A percentile compares a stretch with the other conserved stretches of the same genome.
Conservation (phyloP, 2,113 vertebrate genomes). For the Panthera leo region DNA sequence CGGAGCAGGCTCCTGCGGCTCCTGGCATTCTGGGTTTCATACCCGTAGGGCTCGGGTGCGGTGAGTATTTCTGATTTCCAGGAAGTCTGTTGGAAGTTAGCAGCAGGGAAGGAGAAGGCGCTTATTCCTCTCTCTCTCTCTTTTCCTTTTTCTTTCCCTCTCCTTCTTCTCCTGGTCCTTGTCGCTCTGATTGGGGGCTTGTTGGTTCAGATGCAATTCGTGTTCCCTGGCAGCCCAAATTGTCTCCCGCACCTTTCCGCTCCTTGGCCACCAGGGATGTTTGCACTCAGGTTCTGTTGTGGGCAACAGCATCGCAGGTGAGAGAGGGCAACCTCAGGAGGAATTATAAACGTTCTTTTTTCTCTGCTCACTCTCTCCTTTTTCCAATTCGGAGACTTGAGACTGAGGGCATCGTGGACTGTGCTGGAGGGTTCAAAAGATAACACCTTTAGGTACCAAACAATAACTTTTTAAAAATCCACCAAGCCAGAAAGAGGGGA, state of each 20-base stretch:
- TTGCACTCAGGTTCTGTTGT: conserved; percentile 47
- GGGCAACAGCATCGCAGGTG: conserved; percentile 26
- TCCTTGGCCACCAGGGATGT: conserved; percentile 56
- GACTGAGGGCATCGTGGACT: conserved; percentile 44
- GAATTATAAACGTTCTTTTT: conserved; percentile 36
- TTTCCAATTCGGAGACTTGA: conserved; percentile 41
- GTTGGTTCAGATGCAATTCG: conserved; percentile 24
- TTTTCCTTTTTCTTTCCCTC: neutral
- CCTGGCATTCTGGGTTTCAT: conserved; percentile 84
- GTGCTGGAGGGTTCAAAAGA: conserved; percentile 65
- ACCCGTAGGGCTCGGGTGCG: conserved; percentile 83
- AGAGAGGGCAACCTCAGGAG: conserved; percentile 35
- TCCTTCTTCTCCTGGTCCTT: conserved; percentile 49
- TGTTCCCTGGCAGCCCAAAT: conserved; percentile 8
- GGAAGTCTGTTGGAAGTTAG: conserved; percentile 81
- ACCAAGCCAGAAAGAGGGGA: conserved; percentile 39
- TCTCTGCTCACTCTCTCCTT: neutral
- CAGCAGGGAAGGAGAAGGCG: conserved; percentile 54
- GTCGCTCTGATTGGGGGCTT: conserved; percentile 35
- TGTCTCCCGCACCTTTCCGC: conserved; percentile 39
- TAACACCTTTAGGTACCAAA: conserved; percentile 64
- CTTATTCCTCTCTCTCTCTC: neutral
- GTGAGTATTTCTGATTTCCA: conserved; percentile 86
- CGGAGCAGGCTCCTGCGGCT: conserved; percentile 72
- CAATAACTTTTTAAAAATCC: conserved; percentile 50